phyloP scores from a whole-genome alignment of 2,113 vertebrate species.

The Synodontis membranacea region DNA sequence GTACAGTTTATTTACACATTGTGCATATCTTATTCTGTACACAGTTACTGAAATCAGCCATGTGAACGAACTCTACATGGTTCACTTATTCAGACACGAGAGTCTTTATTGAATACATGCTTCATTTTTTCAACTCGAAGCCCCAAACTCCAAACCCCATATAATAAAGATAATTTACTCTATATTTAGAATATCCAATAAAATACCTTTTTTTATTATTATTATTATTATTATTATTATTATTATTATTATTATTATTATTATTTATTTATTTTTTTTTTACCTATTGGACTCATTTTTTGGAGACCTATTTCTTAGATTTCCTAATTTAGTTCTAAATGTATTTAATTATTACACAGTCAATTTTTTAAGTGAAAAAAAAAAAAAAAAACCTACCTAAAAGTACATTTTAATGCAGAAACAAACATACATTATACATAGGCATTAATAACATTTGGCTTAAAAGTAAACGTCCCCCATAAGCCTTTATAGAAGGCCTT shows the following conservation, averaged over 20 bases:
- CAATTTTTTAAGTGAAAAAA: background rate
- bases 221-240: too few relatives aligned
- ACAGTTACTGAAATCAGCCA: background rate
- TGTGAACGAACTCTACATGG: background rate
- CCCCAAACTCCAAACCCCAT: too few relatives aligned
- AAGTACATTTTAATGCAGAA: background rate
- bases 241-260: too few relatives aligned
- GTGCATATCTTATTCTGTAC: background rate
- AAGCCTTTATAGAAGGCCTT: background rate
- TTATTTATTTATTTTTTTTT: too few relatives aligned
- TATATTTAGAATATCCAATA: too few relatives aligned
- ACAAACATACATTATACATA: background rate
- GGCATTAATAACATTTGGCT: background rate
- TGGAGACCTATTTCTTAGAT: too few relatives aligned
- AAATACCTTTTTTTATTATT: too few relatives aligned
- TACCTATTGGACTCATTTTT: too few relatives aligned
- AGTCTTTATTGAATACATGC: background rate
- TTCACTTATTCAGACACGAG: background rate
- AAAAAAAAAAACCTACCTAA: background rate
- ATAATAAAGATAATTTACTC: too few relatives aligned
- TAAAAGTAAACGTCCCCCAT: background rate
- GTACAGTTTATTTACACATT: background rate
- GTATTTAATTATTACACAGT: too few relatives aligned
- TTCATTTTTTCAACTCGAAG: too few relatives aligned
- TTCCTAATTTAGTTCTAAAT: too few relatives aligned